Conservation (phyloP, 30 jellyfish, hydroid and myxozoan species). For the Cassiopea xamachana region DNA sequence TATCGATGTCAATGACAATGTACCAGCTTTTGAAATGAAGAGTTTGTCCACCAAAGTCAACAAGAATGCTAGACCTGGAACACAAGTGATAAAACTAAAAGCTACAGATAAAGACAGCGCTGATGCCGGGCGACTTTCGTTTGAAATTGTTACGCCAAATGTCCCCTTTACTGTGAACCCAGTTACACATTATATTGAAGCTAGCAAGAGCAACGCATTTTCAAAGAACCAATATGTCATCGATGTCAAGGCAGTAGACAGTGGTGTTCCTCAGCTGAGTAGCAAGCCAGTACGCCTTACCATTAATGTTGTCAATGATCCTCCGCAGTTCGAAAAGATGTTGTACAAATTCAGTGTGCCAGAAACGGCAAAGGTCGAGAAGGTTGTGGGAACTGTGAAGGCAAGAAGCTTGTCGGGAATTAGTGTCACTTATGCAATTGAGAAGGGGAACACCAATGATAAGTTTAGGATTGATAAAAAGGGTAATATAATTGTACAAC, state of each 20-base stretch:
- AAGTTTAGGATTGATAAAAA: slow-evolving; percentile 79
- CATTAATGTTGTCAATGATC: slow-evolving; percentile 87
- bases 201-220: slow-evolving; percentile 58
- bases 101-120: slow-evolving; percentile 96
- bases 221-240: slow-evolving; percentile 79
- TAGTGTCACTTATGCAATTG: slow-evolving; percentile 70
- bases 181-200: slow-evolving; percentile 77
- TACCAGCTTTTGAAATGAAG: slow-evolving; percentile 87
- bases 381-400: slow-evolving; percentile 69
- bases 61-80: slow-evolving; percentile 95
- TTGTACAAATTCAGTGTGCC: slow-evolving; percentile 86
- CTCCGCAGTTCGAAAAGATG: slow-evolving; percentile 74
- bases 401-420: slow-evolving; percentile 98
- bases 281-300: slow-evolving; percentile 57
- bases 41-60: slow-evolving; percentile 75
- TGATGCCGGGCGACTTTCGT: slow-evolving; percentile 85
- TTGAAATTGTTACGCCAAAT: slow-evolving; percentile 63
- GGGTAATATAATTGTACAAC: slow-evolving; percentile 82
- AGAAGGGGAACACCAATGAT: slow-evolving; percentile 82
- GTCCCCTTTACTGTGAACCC: slow-evolving; percentile 96
- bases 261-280: slow-evolving; percentile 85
- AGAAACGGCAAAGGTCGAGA: slow-evolving; percentile 83
- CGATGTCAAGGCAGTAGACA: slow-evolving; percentile 83
- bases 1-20: slow-evolving; percentile 84
- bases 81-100: slow-evolving; percentile 75